Percentiles rank a stretch among this genome's conserved stretches.
phyloP scores from a whole-genome alignment of 2,113 vertebrate species.

The Proterorhinus semilunaris region DNA sequence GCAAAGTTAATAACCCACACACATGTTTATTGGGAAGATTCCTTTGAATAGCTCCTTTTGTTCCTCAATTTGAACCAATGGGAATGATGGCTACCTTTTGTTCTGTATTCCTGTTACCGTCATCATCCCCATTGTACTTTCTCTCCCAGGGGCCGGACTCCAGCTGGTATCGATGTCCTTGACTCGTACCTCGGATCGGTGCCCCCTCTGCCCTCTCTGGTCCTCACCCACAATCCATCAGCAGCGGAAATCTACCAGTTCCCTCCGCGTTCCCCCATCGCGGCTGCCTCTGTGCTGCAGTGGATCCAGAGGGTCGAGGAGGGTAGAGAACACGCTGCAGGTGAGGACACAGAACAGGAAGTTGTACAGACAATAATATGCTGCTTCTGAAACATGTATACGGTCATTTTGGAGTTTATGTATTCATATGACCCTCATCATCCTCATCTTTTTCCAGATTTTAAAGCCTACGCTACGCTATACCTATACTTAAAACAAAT shows the following conservation, averaged over 20 bases:
- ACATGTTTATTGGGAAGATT: neutral
- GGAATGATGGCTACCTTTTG: no score
- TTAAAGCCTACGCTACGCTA: no score
- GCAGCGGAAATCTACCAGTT: conserved; percentile 83
- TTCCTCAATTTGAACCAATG: neutral
- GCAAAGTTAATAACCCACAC: neutral
- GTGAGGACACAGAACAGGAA: conserved; percentile 70
- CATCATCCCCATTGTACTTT: neutral
- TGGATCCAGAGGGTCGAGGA: conserved; percentile 84
- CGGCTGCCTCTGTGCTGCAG: conserved; percentile 71
- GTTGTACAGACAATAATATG: neutral
- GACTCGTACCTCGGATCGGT: conserved; percentile 76
- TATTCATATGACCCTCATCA: no score
- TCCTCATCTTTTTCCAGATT: no score
- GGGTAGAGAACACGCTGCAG: conserved; percentile 77
- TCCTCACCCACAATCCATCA: conserved; percentile 79
- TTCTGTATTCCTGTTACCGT: neutral
- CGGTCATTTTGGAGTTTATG: no score
- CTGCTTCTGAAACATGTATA: neutral
- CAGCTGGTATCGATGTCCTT: conserved; percentile 81
- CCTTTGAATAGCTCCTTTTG: neutral
- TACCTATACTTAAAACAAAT: neutral
- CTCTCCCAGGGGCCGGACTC: conserved; percentile 82
- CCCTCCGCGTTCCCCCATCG: conserved; percentile 76
- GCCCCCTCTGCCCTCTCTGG: conserved; percentile 81